phyloP scores from a whole-genome alignment of 2,113 vertebrate genomes.

The Amblyornis subalaris region DNA sequence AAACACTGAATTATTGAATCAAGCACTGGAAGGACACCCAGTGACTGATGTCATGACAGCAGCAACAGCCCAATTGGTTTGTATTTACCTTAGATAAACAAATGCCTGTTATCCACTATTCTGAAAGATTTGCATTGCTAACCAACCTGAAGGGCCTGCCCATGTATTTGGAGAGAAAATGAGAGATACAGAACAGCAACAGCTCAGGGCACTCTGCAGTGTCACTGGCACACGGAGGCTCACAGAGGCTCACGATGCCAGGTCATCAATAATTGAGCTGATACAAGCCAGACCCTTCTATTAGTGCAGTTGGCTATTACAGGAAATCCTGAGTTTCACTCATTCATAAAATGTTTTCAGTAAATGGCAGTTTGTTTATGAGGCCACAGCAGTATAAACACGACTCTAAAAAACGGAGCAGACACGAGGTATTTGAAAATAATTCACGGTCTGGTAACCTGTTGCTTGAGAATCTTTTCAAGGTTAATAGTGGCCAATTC shows the following conservation, averaged over 20 bases:
- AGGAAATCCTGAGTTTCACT: conserved; percentile 10
- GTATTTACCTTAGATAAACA: neutral
- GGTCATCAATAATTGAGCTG: neutral
- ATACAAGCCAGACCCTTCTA: neutral
- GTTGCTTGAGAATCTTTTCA: neutral
- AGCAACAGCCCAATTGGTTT: neutral
- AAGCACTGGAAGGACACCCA: neutral
- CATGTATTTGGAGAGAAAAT: neutral
- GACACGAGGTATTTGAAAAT: neutral
- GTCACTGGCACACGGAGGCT: neutral
- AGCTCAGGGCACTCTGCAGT: neutral
- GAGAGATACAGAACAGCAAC: neutral
- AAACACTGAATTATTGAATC: neutral
- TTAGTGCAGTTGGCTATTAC: neutral
- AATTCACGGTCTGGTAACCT: neutral
- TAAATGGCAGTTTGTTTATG: conserved; percentile 14
- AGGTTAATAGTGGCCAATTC: neutral
- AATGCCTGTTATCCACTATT: neutral
- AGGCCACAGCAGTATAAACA: neutral
- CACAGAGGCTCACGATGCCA: neutral
- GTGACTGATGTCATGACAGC: neutral
- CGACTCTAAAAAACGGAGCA: neutral
- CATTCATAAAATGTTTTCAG: conserved; percentile 23
- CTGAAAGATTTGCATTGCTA: neutral
- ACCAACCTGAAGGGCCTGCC: neutral